Evolutionary conservation across 1,140 invertebrate genomes (phyloP).

Genomic region (Cardiocondyla obscurior): DNA sequence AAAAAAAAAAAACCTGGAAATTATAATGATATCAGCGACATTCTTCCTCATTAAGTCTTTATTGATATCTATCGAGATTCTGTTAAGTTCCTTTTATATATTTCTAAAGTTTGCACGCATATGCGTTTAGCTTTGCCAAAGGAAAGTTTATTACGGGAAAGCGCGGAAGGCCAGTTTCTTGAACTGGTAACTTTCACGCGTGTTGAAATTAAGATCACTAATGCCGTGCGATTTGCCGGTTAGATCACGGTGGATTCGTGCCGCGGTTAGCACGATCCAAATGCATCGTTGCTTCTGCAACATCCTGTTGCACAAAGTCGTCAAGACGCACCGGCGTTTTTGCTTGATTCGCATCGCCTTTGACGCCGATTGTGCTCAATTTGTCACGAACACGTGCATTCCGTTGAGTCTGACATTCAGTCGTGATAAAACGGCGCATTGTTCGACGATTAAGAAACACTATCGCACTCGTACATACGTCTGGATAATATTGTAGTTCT

Average conservation of each 20-base stretch:
- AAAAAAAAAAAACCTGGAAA: not conserved
- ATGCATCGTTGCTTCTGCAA: not conserved
- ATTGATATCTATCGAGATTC: not conserved
- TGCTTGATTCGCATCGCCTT: not conserved
- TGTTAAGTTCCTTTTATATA: not conserved
- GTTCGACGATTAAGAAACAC: not conserved
- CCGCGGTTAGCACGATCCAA: not conserved
- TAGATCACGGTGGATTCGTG: not conserved
- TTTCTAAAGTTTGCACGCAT: not conserved
- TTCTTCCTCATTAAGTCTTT: not conserved
- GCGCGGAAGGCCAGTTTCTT: slow-evolving; percentile 17
- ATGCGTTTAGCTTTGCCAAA: slow-evolving; percentile 9
- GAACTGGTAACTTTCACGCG: slow-evolving; percentile 28
- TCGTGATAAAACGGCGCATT: not conserved
- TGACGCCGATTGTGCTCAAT: not conserved
- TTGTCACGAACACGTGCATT: slow-evolving; percentile 6
- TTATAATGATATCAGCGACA: not conserved
- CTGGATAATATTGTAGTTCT: not conserved
- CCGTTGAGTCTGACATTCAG: not conserved
- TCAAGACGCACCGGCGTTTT: not conserved
- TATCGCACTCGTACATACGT: not conserved
- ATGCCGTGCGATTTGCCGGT: not conserved
- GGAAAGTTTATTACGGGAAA: slow-evolving; percentile 42
- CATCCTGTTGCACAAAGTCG: not conserved
- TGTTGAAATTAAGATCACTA: not conserved